Evolutionary conservation across 2,113 vertebrate species (phyloP).

Genomic region (Emydura subglobosa): DNA sequence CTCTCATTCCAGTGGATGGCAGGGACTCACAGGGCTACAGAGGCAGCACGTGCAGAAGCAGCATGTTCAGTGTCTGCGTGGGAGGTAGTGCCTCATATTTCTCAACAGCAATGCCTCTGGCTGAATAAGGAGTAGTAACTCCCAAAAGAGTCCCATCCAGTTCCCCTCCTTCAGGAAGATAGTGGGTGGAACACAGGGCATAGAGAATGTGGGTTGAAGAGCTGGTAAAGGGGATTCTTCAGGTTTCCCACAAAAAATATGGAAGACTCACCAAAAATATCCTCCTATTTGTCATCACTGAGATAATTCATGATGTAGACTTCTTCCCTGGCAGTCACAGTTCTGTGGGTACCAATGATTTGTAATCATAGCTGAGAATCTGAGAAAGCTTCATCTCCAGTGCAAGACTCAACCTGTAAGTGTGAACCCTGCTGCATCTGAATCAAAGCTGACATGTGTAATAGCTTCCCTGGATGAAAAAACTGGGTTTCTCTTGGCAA

Average conservation of each 20-base stretch:
- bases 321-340: not conserved
- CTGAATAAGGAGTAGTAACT: not conserved
- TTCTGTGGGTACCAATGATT: fast-evolving
- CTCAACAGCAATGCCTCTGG: not conserved
- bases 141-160: not conserved
- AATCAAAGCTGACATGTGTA: not conserved
- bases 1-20: not conserved
- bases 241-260: not conserved
- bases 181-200: not conserved
- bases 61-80: fast-evolving
- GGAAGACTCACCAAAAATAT: not conserved
- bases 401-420: not conserved
- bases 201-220: not conserved
- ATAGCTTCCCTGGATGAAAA: not conserved
- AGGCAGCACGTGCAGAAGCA: fast-evolving
- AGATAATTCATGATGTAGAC: not conserved
- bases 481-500: not conserved
- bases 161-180: not conserved
- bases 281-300: not conserved
- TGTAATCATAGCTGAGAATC: not conserved
- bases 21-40: not conserved
- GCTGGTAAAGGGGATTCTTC: not conserved
- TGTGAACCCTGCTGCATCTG: not conserved
- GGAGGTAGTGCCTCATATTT: not conserved
- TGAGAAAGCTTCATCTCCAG: not conserved